Evolutionary conservation across 2,797 vertebrate genomes (phyloP), one percentile per base, ranked within the genome.

Genomic region (Sparidentex hasta): DNA sequence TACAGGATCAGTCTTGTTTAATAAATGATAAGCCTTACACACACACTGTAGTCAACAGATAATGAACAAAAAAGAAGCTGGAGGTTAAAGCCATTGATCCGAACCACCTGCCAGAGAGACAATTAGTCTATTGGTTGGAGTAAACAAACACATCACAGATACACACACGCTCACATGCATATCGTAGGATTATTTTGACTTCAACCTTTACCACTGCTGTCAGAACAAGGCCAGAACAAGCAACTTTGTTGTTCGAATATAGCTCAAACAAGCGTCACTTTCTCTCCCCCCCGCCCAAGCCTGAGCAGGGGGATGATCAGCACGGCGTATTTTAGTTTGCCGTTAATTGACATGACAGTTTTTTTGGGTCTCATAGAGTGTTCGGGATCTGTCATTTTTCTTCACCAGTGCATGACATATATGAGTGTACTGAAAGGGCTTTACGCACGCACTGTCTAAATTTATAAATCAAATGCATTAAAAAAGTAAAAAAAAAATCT

Each of bases 191-290:
- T 64, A 80, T 78, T 90, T 74, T 71, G 56, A 80, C 71, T 76
- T 59, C 74, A 80, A 72, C 78, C 72, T 81, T 82, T 79, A 66
- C 33, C 65, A 47, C 72, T 33, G 65, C 76, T 85, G 68, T 84
- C 83, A 89, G 71, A 89, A 86, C 43, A 58, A 86, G 78, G 74
- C 78, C 74, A 76, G 50, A 80, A 71, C 74, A 80, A 56, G 55
- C 65, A 78, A 87, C 81, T 82, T 78, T 89, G 69, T 84, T 89
- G 82, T 86, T 82, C 84, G 86, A 88, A 90, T 84, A 80, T 85
- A 90, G 68, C 81, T 86, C 70, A 80, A 73, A 84, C 58, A 58
- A 52, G 47, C 65, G 14, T 21, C n/a, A 21, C 41, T 14, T 33
- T 43, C 29, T 11, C 23, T 51, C 43, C 50, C 5, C 48, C n/a